Conservation (phyloP, 2,888 invertebrate genomes). For the Alloplasta piceator region DNA sequence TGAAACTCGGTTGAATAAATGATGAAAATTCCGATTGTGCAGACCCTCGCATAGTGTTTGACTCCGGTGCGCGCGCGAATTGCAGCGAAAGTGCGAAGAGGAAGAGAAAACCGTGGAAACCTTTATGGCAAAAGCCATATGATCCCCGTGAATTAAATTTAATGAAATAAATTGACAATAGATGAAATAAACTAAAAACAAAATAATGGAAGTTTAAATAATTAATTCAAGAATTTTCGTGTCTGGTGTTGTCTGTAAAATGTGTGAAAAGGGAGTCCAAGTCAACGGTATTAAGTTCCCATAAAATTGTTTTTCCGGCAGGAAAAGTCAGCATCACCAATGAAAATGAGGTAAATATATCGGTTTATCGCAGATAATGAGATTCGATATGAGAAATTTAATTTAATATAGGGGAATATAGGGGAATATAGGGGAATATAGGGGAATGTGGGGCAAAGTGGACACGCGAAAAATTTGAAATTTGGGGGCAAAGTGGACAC, state of each 20-base stretch:
- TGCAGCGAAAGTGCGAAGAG: slow-evolving; percentile 30
- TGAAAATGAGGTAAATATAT: slow-evolving; percentile 43
- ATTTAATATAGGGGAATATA: too few relatives aligned
- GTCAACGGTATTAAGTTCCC: not conserved
- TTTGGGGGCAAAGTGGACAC: too few relatives aligned
- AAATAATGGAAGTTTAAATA: not conserved
- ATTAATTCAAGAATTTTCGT: not conserved
- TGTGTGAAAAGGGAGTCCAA: not conserved
- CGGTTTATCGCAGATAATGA: not conserved
- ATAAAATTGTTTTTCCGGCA: not conserved
- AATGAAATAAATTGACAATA: not conserved
- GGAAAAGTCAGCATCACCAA: not conserved
- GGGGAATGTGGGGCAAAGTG: too few relatives aligned
- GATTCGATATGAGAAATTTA: too few relatives aligned
- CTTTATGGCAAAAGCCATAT: slow-evolving; percentile 9
- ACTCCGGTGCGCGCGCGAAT: slow-evolving; percentile 43
- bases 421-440: too few relatives aligned
- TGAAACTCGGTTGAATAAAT: slow-evolving; percentile 16
- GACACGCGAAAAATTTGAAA: too few relatives aligned
- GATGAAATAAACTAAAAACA: not conserved
- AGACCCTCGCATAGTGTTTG: slow-evolving; percentile 23
- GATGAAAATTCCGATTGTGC: slow-evolving; percentile 14
- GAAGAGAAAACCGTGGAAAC: not conserved
- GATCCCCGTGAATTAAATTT: not conserved
- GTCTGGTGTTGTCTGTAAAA: too few relatives aligned